phyloP scores from a whole-genome alignment of 2,888 invertebrate genomes.

The Acronicta alni region DNA sequence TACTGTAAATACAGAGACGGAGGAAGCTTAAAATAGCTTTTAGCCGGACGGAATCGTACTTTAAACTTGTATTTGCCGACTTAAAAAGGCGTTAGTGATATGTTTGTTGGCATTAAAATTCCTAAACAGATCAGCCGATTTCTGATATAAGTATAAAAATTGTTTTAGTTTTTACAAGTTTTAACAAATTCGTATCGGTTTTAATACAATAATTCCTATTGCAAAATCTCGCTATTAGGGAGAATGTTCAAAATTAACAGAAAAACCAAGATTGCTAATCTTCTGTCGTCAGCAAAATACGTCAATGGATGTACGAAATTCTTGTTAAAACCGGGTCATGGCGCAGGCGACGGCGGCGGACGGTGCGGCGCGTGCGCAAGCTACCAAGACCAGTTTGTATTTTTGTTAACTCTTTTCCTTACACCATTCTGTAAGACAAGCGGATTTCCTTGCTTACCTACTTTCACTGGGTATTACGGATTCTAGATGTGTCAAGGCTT shows the following conservation, averaged over 20 bases:
- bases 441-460: constrained; percentile 41
- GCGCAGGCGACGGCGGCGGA: constrained; percentile 3
- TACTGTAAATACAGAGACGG: not conserved
- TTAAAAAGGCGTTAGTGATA: too few relatives aligned
- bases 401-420: constrained; percentile 26
- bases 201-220: not conserved
- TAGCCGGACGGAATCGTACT: not conserved
- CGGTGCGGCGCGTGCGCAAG: constrained; percentile 39
- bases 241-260: constrained; percentile 8
- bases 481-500: constrained; percentile 16
- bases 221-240: not conserved
- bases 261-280: constrained; percentile 37
- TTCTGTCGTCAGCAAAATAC: constrained; percentile 28
- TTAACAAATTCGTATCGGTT: not conserved
- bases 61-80: too few relatives aligned
- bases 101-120: too few relatives aligned
- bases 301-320: constrained; percentile 36
- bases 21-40: constrained; percentile 3
- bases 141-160: too few relatives aligned
- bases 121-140: too few relatives aligned
- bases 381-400: constrained; percentile 7
- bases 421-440: constrained; percentile 28
- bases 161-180: too few relatives aligned
- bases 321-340: constrained; percentile 43
- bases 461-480: constrained; percentile 32